Conservation (phyloP, 53 echinoderm and acorn worm species). For the Zoroaster sp. region DNA sequence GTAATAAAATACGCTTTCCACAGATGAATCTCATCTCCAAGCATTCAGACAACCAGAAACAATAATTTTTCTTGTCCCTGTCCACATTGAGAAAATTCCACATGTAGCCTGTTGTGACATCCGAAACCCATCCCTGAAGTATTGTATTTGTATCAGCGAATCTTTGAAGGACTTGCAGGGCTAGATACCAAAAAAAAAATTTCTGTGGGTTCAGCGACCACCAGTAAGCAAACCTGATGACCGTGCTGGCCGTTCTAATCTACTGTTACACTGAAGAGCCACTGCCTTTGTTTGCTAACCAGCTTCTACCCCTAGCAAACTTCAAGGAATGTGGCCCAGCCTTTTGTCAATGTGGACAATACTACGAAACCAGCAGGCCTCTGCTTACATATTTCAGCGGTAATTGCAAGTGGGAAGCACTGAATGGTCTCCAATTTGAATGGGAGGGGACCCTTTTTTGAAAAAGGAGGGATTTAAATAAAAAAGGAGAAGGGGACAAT, state of each 20-base stretch:
- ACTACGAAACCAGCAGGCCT: not conserved
- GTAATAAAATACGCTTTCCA: not conserved
- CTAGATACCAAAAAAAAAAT: no score
- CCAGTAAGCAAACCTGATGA: not conserved
- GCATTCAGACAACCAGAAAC: not conserved
- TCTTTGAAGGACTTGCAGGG: not conserved
- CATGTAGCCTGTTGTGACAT: not conserved
- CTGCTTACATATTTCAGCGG: constrained; percentile 21
- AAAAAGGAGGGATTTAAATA: not conserved
- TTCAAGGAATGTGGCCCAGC: constrained; percentile 1
- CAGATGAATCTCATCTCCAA: constrained; percentile 1
- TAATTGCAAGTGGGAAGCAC: constrained; percentile 5
- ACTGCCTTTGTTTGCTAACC: constrained; percentile 11
- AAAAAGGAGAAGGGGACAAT: not conserved
- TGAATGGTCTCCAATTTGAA: constrained; percentile 8
- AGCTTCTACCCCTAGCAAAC: constrained; percentile 35
- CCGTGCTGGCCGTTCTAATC: not conserved
- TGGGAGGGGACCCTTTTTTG: not conserved
- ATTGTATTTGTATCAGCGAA: not conserved
- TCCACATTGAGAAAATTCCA: not conserved
- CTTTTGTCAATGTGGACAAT: not conserved
- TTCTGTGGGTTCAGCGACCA: constrained; percentile 25
- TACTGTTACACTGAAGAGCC: constrained; percentile 15
- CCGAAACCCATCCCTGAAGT: not conserved
- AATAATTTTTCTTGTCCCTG: not conserved